These are phyloP conservation scores for Lycodopsis pacificus DNA, from an alignment of 2,797 vertebrate species.

Conservation along the genomic window DNA sequence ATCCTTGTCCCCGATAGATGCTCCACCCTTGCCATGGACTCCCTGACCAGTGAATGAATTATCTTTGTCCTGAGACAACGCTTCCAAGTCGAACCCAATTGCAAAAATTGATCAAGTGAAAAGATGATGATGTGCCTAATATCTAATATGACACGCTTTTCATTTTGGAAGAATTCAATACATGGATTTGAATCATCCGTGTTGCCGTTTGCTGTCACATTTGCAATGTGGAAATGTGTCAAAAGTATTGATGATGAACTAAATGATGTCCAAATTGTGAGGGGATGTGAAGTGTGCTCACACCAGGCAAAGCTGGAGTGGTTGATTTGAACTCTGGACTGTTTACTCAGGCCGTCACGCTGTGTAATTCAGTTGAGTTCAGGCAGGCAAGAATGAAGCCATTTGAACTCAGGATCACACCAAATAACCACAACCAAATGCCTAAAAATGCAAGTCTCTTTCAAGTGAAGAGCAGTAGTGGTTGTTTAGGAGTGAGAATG, in stretches of 20 bases:
- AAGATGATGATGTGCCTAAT: conserved; percentile 16
- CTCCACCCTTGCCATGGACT: conserved; percentile 16
- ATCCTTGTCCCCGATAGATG: conserved; percentile 14
- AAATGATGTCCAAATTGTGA: not conserved
- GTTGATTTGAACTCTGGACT: conserved; percentile 43
- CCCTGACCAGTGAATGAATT: not conserved
- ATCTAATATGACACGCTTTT: conserved; percentile 1
- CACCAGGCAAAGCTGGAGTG: not conserved
- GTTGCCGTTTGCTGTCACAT: conserved; percentile 3
- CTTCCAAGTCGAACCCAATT: conserved; percentile 5
- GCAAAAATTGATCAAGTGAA: conserved; percentile 29
- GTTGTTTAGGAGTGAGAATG: conserved; percentile 8
- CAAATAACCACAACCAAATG: conserved; percentile 11
- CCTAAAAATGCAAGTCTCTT: conserved; percentile 5
- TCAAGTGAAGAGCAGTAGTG: conserved; percentile 2
- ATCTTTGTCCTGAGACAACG: conserved; percentile 16
- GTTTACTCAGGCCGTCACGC: conserved; percentile 31
- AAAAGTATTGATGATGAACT: not conserved
- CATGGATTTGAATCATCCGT: conserved; percentile 3
- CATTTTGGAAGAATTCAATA: not conserved
- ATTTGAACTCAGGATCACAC: conserved; percentile 19
- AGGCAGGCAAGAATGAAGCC: conserved; percentile 9
- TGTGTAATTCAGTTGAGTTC: conserved; percentile 20
- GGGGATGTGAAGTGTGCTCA: not conserved
- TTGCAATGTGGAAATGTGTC: conserved; percentile 3